Conservation (phyloP, 2,113 vertebrate species). For the Oostethus manadensis region DNA sequence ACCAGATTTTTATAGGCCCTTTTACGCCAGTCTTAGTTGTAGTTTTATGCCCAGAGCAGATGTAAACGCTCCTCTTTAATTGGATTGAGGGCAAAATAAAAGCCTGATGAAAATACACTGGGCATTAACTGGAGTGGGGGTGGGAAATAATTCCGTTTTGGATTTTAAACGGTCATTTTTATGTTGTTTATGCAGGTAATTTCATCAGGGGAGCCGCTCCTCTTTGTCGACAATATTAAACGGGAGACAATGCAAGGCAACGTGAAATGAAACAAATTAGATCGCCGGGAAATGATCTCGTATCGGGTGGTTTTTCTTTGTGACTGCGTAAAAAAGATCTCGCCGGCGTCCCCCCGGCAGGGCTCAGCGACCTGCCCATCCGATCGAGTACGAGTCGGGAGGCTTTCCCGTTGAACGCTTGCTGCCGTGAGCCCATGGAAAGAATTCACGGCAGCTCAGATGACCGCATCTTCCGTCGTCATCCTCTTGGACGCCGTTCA, state of each 20-base stretch:
- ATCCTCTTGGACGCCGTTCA: conserved; percentile 1
- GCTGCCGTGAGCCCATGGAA: not conserved
- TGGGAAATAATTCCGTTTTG: conserved; percentile 5
- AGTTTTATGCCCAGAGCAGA: conserved; percentile 29
- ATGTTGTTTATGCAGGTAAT: not conserved
- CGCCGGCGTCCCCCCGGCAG: no score
- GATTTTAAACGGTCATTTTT: conserved; percentile 3
- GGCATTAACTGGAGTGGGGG: conserved; percentile 2
- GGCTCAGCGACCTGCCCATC: no score
- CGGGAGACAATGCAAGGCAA: not conserved
- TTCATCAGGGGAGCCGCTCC: not conserved
- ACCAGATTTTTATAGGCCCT: conserved; percentile 34
- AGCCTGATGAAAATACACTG: conserved; percentile 6
- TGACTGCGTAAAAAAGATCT: not conserved
- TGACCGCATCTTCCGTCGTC: not conserved
- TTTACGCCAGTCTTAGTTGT: conserved; percentile 41
- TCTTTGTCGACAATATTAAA: not conserved
- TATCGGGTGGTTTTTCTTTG: not conserved
- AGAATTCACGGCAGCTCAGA: conserved; percentile 4
- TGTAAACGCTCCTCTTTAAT: conserved; percentile 17
- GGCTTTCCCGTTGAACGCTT: no score
- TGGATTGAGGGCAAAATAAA: conserved; percentile 27
- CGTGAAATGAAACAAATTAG: not conserved
- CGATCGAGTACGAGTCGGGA: no score
- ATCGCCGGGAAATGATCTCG: not conserved